Percentiles rank a stretch among this genome's conserved stretches.
Conservation (phyloP, 2,888 invertebrate genomes). For the Dasysyrphus albostriatus region DNA sequence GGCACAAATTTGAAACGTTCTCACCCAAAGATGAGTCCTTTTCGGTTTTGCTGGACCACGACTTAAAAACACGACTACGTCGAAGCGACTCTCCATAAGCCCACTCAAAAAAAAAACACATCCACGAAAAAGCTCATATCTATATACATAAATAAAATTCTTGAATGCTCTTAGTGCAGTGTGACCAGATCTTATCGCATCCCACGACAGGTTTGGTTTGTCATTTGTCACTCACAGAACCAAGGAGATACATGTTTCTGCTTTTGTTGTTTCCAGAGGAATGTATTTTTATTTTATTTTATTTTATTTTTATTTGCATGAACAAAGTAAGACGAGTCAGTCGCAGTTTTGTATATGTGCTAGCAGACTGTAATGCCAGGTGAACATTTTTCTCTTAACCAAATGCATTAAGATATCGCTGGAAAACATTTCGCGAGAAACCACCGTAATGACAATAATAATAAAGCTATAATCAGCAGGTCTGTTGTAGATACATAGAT, state of each 20-base stretch:
- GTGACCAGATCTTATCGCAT: slow-evolving; percentile 80
- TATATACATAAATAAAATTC: slow-evolving; percentile 74
- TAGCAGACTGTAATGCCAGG: slow-evolving; percentile 30
- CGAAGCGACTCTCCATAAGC: slow-evolving; percentile 45
- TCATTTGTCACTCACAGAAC: slow-evolving; percentile 83
- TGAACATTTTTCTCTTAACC: slow-evolving; percentile 40
- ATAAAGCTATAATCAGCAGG: slow-evolving; percentile 59
- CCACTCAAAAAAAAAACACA: slow-evolving; percentile 53
- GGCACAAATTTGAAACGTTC: slow-evolving; percentile 13
- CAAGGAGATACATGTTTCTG: slow-evolving; percentile 73
- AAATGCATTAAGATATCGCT: slow-evolving; percentile 73
- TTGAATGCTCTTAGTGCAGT: slow-evolving; percentile 77
- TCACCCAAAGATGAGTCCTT: slow-evolving; percentile 51
- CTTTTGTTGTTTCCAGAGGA: slow-evolving; percentile 54
- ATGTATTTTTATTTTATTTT: slow-evolving; percentile 15
- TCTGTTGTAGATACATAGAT: background rate
- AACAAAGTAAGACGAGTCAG: slow-evolving; percentile 10
- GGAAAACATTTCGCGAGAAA: slow-evolving; percentile 56
- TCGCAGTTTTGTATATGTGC: slow-evolving; percentile 7
- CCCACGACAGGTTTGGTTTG: slow-evolving; percentile 84
- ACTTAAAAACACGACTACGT: slow-evolving; percentile 33
- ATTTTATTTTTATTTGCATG: slow-evolving; percentile 63
- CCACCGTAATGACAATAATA: slow-evolving; percentile 56
- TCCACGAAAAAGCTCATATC: slow-evolving; percentile 70
- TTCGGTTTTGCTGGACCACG: slow-evolving; percentile 44